Conservation (phyloP, 1,140 invertebrate genomes). For the Meloidogyne hapla region DNA sequence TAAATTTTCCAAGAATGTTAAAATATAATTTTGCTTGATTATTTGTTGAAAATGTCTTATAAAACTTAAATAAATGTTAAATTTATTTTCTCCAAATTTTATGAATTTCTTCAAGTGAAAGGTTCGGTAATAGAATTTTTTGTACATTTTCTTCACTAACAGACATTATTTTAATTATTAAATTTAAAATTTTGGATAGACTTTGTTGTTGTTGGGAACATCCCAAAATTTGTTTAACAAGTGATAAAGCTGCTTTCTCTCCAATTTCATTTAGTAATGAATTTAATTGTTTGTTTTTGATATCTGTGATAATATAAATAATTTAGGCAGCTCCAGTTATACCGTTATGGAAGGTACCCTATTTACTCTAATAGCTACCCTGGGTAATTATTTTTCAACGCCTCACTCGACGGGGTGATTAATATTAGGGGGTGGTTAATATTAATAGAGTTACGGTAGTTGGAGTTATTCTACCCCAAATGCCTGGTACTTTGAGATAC, state of each 20-base stretch:
- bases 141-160: background rate
- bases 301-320: background rate
- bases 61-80: no score
- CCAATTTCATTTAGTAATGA: background rate
- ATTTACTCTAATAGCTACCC: no score
- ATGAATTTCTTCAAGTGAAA: slow-evolving; percentile 17
- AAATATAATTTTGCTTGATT: no score
- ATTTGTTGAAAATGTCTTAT: no score
- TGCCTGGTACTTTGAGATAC: no score
- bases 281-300: background rate
- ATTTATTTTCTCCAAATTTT: background rate
- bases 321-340: no score
- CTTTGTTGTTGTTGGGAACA: background rate
- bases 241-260: background rate
- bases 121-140: background rate
- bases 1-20: no score
- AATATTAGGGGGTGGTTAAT: no score
- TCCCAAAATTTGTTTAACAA: background rate
- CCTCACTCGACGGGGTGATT: no score
- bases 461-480: no score
- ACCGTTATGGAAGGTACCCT: background rate
- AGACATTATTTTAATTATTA: background rate
- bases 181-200: background rate
- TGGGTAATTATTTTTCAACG: no score
- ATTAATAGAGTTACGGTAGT: no score